Evolutionary conservation across 2,888 invertebrate genomes (phyloP), one percentile per base, ranked within the genome.

Genomic region (Rutpela maculata): DNA sequence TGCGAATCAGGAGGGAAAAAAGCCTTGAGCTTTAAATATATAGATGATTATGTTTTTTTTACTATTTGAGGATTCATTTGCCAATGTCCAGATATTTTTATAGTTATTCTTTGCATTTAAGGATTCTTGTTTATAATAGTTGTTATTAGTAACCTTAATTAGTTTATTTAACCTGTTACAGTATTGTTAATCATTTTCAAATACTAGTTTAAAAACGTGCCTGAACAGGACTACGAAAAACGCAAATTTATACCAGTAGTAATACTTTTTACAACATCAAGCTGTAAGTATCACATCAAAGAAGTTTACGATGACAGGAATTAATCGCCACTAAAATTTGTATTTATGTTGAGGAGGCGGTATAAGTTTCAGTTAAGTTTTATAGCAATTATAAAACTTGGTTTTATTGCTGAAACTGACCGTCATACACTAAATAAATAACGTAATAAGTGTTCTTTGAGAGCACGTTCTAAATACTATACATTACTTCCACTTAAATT

Each of bases 281-380:
- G 38, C 50, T 11, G 19, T 59, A 75, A 71, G 67, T 65, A 67
- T 66, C 35, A 55, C 73, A 73, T 76, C 62, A 73, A 68, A 59
- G 76, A 72, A 26, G 73, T 76, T 73, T 76, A 76, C 55, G 76
- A 62, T 59, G 76, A 73, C 73, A 63, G 59, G 69, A 73, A 76
- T 76, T 35, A 73, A 76, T 76, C 59, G 72, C 72, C 11, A 72
- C 72, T 72, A 72, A 72, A 70, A 72, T 63, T 50, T 63, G 72
- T 72, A 72, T 72, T 72, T 72, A 72, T 72, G 63, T 72, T 43
- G 63, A 72, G 63, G 50, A 63, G 72, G 18, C 26, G n/a, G 43
- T 60, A 17, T 35, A 63, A 50, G 38, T 31, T 60, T 26, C 38
- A 43, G 60, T 22, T 60, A 60, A 62, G 55, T 62, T 72, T 72